A percentile compares a stretch with the other conserved stretches of the same genome.
Evolutionary conservation across 2,797 vertebrate genomes (phyloP).

Genomic region (Cottoperca gobio): DNA sequence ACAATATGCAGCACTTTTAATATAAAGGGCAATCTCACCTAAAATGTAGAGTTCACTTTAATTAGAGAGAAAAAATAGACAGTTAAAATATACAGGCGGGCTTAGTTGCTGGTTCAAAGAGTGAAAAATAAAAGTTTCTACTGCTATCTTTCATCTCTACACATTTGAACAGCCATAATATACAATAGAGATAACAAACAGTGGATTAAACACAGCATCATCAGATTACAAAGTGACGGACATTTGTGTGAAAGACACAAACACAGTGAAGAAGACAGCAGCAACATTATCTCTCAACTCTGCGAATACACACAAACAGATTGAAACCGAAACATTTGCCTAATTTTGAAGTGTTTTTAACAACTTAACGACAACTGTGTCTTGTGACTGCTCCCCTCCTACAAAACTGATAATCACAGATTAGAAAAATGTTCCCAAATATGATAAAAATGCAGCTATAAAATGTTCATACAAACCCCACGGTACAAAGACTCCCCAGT

Average conservation of each 20-base stretch:
- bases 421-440: constrained; percentile 79
- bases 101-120: constrained; percentile 79
- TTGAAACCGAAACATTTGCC: constrained; percentile 38
- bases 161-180: constrained; percentile 75
- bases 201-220: constrained; percentile 63
- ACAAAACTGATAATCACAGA: constrained; percentile 69
- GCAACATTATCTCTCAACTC: constrained; percentile 74
- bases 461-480: constrained; percentile 81
- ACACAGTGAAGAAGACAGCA: constrained; percentile 58
- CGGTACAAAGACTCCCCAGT: constrained; percentile 72
- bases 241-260: constrained; percentile 49
- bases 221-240: constrained; percentile 61
- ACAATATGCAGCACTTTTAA: constrained; percentile 91
- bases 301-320: constrained; percentile 13
- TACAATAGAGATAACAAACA: constrained; percentile 76
- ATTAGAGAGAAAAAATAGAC: constrained; percentile 69
- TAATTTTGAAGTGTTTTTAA: constrained; percentile 25
- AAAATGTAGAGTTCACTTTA: constrained; percentile 83
- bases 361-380: constrained; percentile 36
- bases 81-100: constrained; percentile 71
- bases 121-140: constrained; percentile 82
- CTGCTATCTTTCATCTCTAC: constrained; percentile 70
- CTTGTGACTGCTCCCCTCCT: constrained; percentile 42
- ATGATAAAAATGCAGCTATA: constrained; percentile 77
- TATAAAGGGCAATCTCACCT: constrained; percentile 87